A percentile compares a stretch with the other conserved stretches of the same genome.
These are phyloP conservation scores for Scyliorhinus canicula DNA, from an alignment of 2,797 vertebrate species.

Conservation along the genomic window DNA sequence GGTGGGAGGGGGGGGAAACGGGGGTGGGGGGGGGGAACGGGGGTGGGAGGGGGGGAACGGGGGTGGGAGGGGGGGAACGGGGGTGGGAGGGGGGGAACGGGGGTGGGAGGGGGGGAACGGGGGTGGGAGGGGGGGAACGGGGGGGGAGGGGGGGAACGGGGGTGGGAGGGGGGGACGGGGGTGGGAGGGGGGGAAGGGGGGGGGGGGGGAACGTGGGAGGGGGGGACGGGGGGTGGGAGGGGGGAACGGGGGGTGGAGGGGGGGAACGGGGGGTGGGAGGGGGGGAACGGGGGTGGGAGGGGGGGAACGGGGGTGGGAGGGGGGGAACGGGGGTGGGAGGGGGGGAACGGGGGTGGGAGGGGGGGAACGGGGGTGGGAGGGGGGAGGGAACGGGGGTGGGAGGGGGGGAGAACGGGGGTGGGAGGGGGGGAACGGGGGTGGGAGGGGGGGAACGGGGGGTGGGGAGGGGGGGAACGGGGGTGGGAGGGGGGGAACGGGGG, in stretches of 20 bases:
- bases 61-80: too few relatives aligned
- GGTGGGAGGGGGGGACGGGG: neutral
- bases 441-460: neutral
- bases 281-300: neutral
- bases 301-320: too few relatives aligned
- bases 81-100: accelerated
- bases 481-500: neutral
- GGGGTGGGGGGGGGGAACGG: neutral
- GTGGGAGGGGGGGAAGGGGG: neutral
- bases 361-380: neutral
- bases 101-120: neutral
- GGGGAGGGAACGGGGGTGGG: neutral
- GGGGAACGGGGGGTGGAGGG: too few relatives aligned
- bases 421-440: neutral
- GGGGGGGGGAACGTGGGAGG: accelerated
- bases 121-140: neutral
- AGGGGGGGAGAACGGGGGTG: neutral
- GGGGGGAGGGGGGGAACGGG: neutral
- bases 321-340: too few relatives aligned
- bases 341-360: too few relatives aligned
- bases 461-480: too few relatives aligned
- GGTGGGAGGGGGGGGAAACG: too few relatives aligned
- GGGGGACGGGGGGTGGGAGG: neutral
- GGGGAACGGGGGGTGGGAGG: too few relatives aligned
- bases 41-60: neutral